Base-by-base conservation (phyloP, 1,140 invertebrate genomes). In the Drosophila trapezifrons region DNA sequence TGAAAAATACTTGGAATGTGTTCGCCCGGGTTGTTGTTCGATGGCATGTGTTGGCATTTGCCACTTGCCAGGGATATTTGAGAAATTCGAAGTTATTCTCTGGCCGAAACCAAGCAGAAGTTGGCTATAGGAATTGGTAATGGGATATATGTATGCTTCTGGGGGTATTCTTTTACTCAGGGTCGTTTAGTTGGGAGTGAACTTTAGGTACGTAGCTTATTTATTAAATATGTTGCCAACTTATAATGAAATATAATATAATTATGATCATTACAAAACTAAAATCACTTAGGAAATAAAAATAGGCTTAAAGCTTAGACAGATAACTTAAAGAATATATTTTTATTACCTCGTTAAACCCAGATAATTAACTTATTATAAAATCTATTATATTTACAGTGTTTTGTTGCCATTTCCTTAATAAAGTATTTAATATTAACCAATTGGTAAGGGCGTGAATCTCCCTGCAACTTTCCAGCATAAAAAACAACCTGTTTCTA, bases 11-110 rank as follows among this genome's bases (percentile, higher is more conserved):
- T 69, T 42, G 45, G 47, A 70, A 43, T 70, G 47, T 45, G 47
- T 40, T 64, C 32, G 45, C 22, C 12, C 49, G 49, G 49, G 49
- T 10, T 54, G 32, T 37, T 67, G 63, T 70, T 54, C 64, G 64
- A 49, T 71, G 67, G 64, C 65, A 70, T 71, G 67, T 57, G 29
- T 32, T 32, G 67, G 67, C 67, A 71, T 40, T 70, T 54, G 27
- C 8, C 27, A 29, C 9, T 52, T 29, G 25, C 37, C 17, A 22
- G 35, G 27, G 60, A 29, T 38, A 67, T 67, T 51, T 35, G 62
- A 65, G 60, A 45, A 59, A 51, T 32, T 29, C 18, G 27, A n/a
- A 60, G 51, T 58, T 71, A 59, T 40, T 54, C 40, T 51, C 7
- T 32, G 37, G 13, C 18, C 63, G 27, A 52, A 66, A 55, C 47